A percentile compares a stretch with the other conserved stretches of the same genome.
phyloP scores from a whole-genome alignment of 2,888 invertebrate genomes.

The Cactoblastis cactorum region DNA sequence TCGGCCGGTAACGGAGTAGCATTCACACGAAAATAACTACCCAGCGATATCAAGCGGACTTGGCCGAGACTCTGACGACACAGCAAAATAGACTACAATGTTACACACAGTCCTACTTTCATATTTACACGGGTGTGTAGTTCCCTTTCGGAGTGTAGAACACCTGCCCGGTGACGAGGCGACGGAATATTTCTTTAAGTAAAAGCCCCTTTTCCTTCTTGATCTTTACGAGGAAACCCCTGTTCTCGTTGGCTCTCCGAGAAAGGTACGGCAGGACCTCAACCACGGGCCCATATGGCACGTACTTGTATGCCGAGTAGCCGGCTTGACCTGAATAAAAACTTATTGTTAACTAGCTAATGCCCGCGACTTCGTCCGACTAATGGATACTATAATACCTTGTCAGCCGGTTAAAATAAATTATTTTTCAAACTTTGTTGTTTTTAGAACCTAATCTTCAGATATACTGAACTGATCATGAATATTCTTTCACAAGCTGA shows the following conservation, averaged over 20 bases:
- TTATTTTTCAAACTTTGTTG: no score
- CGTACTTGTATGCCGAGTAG: constrained; percentile 99
- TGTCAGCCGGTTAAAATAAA: no score
- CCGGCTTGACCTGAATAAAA: constrained; percentile 93
- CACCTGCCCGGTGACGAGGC: constrained; percentile 85
- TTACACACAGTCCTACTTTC: constrained; percentile 21
- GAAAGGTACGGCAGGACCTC: constrained; percentile 99
- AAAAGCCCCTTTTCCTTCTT: constrained; percentile 94
- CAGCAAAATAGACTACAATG: constrained; percentile 33
- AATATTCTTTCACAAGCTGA: no score
- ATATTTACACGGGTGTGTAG: constrained; percentile 89
- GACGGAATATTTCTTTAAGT: constrained; percentile 87
- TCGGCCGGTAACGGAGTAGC: neutral
- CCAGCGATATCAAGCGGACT: neutral
- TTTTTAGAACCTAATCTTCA: no score
- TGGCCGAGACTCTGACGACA: neutral
- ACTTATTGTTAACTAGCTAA: neutral
- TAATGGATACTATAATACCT: no score
- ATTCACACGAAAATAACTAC: neutral
- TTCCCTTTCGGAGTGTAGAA: constrained; percentile 92
- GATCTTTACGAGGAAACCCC: constrained; percentile 94
- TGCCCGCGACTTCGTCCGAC: no score
- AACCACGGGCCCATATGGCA: constrained; percentile 98
- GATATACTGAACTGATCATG: no score
- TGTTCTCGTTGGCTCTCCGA: constrained; percentile 97